Evolutionary conservation across 1,140 invertebrate genomes (phyloP), one percentile per base, ranked within the genome.

Genomic region (Antheraea mylitta): DNA sequence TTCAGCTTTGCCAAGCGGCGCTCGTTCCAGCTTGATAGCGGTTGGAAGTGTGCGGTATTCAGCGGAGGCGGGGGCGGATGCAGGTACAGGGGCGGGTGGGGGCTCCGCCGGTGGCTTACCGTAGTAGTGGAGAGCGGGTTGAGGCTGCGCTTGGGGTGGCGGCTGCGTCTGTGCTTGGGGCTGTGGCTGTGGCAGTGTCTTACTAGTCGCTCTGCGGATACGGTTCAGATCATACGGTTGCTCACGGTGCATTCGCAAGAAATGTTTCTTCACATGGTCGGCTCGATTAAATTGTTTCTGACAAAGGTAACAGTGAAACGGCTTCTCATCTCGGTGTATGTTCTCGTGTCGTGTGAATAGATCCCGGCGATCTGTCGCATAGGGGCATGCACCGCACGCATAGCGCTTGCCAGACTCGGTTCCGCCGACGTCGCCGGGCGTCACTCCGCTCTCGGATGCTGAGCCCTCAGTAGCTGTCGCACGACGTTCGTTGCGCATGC

Each of bases 221-320:
- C 95, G 94, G 75, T 97, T 96, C n/a, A 98, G 92, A 74, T 97
- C 96, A 82, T 98, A 98, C 0, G 94, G 94, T 81, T 96, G 95
- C 71, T 98, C 97, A 7, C 96, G 94, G 80, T 98, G 97, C 96
- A 98, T 98, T 64, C 97, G 93, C 48, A 97, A 92, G 83, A 98
- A 98, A 86, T 98, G 97, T 80, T 98, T 98, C 85, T 98, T 98
- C 22, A 98, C 97, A 83, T 98, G 97, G 89, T 98, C 97, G n/a
- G 97, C 97, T 45, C 97, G 93, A 88, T 98, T 98, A 90, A 98
- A 98, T 80, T 98, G 96, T 85, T 98, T 98, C 80, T 96, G 95
- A 85, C 97, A 98, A 9, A 97, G 95, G 83, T 98, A 98, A 86
- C 97, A 98, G 78, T 98, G 96, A 80, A 98, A 98, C 0, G 97